Base-by-base conservation (phyloP, 2,888 invertebrate species). In the Pemphredon lugubris region DNA sequence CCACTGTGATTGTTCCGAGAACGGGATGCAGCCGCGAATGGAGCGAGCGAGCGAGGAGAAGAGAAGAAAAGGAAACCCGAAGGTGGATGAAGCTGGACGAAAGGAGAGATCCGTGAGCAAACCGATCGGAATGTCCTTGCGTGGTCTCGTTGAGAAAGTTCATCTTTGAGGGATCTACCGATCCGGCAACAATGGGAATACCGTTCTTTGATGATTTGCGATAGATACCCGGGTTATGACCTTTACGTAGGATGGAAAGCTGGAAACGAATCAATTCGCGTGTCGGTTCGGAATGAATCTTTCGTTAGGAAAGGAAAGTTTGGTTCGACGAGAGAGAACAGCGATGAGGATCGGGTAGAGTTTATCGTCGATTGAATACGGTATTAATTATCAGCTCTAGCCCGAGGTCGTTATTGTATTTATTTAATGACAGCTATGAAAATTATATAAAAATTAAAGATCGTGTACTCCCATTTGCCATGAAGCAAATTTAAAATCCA, bases 1-100 rank as follows among this genome's bases (percentile, higher is more conserved):
- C 81, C 63, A 76, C 54, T 81, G 83, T 84, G 86, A 85, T 87
- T 86, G 84, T 87, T 84, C 83, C 77, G 73, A 80, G 83, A 84
- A 83, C 65, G 78, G 64, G 68, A 64, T 66, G 23, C 50, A n/a
- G n/a, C 11, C 18, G 13, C 34, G 71, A 63, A 50, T 39, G 71
- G 71, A 71, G 63, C 13, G 54, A 37, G 51, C 57, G 55, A 48
- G 59, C n/a, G n/a, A n/a, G n/a, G n/a, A n/a, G n/a, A n/a, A n/a
- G 51, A 57, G 51, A 55, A 61, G 51, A 48, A 66, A 69, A 71
- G 44, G 50, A 47, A 65, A 57, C 18, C n/a, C 53, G 54, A 34
- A 55, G 58, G 37, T 65, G 60, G 67, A 65, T 57, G 65, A 61
- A 50, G 51, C 48, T 54, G 44, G 53, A 68, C 58, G 53, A 65